Evolutionary conservation across 2,888 invertebrate genomes (phyloP).

Genomic region (Pegoplata infirma): DNA sequence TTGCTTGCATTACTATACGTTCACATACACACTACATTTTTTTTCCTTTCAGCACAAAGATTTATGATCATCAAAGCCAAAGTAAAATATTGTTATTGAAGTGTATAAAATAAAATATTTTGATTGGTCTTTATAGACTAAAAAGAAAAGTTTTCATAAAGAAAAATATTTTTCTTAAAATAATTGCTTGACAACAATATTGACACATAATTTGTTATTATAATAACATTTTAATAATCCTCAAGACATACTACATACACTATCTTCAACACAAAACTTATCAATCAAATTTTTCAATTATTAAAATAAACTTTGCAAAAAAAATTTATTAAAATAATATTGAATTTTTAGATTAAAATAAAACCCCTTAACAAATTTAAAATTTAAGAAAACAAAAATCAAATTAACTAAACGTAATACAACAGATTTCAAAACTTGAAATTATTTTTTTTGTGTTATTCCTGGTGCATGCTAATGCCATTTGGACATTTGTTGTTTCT

Average conservation of each 20-base stretch:
- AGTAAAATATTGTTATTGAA: constrained; percentile 25
- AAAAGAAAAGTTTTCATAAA: too few relatives aligned
- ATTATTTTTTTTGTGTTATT: not conserved
- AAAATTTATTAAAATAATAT: not conserved
- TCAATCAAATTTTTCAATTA: not conserved
- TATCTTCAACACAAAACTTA: not conserved
- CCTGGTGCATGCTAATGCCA: constrained; percentile 8
- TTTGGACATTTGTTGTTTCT: constrained; percentile 9
- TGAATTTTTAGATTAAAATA: too few relatives aligned
- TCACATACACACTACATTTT: not conserved
- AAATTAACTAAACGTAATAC: not conserved
- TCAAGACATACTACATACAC: too few relatives aligned
- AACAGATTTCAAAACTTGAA: not conserved
- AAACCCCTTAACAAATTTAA: too few relatives aligned
- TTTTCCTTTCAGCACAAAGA: not conserved
- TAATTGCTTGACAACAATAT: constrained; percentile 11
- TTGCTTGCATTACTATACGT: too few relatives aligned
- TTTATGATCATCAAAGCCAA: constrained; percentile 32
- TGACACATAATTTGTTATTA: not conserved
- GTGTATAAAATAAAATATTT: constrained; percentile 14
- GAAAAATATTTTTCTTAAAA: constrained; percentile 1
- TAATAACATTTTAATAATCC: not conserved
- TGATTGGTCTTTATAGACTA: constrained; percentile 8
- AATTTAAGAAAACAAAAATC: not conserved
- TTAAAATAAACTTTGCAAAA: not conserved